Conservation (phyloP, 2,888 invertebrate species). For the Phyllotreta striolata region DNA sequence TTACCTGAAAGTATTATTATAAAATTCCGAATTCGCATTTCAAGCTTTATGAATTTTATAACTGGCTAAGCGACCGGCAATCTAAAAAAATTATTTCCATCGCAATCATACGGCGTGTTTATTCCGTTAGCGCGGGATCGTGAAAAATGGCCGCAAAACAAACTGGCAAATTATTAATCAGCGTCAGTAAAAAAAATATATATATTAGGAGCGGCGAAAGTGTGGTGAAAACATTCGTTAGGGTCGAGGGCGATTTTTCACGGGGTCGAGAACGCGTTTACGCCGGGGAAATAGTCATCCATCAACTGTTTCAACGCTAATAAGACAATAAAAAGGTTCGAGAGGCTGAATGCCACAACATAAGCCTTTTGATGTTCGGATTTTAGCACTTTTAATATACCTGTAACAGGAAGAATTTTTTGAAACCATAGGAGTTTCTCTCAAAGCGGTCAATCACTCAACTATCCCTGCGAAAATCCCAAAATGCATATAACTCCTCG, state of each 20-base stretch:
- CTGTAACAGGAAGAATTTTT: too few relatives aligned
- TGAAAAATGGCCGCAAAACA: slow-evolving; percentile 22
- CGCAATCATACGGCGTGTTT: background rate
- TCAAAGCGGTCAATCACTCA: too few relatives aligned
- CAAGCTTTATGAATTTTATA: too few relatives aligned
- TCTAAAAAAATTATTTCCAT: background rate
- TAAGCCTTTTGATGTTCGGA: background rate
- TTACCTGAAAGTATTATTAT: too few relatives aligned
- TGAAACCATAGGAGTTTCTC: too few relatives aligned
- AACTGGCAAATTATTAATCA: slow-evolving; percentile 29
- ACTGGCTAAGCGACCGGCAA: too few relatives aligned
- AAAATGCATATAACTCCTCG: too few relatives aligned
- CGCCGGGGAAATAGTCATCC: slow-evolving; percentile 54
- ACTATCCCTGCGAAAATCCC: too few relatives aligned
- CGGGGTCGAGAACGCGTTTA: slow-evolving; percentile 57
- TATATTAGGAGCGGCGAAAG: slow-evolving; percentile 27
- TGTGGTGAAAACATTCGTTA: slow-evolving; percentile 41
- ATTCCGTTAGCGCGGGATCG: slow-evolving; percentile 1
- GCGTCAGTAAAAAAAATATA: slow-evolving; percentile 25
- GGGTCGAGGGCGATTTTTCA: slow-evolving; percentile 54
- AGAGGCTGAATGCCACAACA: slow-evolving; percentile 5
- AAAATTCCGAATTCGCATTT: too few relatives aligned
- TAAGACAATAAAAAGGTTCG: slow-evolving; percentile 40
- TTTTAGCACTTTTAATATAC: too few relatives aligned
- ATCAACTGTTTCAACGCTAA: slow-evolving; percentile 56